Percentiles rank a stretch among this genome's conserved stretches.
Conservation (phyloP, 2,888 invertebrate species). For the Ischnus inquisitorius region DNA sequence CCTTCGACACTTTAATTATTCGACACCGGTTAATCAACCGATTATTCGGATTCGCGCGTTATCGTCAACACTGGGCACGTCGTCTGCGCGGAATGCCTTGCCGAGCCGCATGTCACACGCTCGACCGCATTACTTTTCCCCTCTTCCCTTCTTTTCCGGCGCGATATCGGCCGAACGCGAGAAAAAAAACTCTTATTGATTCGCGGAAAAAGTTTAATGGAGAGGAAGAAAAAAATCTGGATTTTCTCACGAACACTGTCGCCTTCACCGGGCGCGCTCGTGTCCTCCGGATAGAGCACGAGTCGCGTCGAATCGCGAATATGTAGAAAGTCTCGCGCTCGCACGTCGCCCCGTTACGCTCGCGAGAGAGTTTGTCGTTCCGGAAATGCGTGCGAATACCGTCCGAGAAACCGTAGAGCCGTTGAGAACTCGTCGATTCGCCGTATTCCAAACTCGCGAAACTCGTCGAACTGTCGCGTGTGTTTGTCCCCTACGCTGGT, state of each 20-base stretch:
- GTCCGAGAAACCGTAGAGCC: background rate
- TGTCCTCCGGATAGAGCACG: slow-evolving; percentile 11
- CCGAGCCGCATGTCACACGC: slow-evolving; percentile 57
- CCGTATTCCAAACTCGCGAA: background rate
- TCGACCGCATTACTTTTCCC: background rate
- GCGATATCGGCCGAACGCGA: background rate
- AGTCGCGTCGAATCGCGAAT: slow-evolving; percentile 2
- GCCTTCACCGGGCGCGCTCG: background rate
- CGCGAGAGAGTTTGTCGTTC: slow-evolving; percentile 57
- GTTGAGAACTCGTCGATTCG: slow-evolving; percentile 35
- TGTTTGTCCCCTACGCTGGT: background rate
- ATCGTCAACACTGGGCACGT: slow-evolving; percentile 3
- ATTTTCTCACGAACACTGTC: slow-evolving; percentile 42
- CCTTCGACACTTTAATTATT: slow-evolving; percentile 23
- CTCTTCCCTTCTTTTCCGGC: slow-evolving; percentile 1
- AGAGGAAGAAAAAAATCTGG: slow-evolving; percentile 24
- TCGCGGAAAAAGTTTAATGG: slow-evolving; percentile 18
- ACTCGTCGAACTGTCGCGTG: background rate
- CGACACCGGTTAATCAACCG: background rate
- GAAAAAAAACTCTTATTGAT: slow-evolving; percentile 8
- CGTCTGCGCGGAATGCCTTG: slow-evolving; percentile 12
- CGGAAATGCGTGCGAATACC: slow-evolving; percentile 62
- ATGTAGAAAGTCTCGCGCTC: slow-evolving; percentile 63
- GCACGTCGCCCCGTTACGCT: slow-evolving; percentile 43
- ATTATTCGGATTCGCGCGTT: slow-evolving; percentile 8